These are phyloP conservation scores for Psophia crepitans DNA, from an alignment of 2,113 vertebrate species.

Conservation along the genomic window DNA sequence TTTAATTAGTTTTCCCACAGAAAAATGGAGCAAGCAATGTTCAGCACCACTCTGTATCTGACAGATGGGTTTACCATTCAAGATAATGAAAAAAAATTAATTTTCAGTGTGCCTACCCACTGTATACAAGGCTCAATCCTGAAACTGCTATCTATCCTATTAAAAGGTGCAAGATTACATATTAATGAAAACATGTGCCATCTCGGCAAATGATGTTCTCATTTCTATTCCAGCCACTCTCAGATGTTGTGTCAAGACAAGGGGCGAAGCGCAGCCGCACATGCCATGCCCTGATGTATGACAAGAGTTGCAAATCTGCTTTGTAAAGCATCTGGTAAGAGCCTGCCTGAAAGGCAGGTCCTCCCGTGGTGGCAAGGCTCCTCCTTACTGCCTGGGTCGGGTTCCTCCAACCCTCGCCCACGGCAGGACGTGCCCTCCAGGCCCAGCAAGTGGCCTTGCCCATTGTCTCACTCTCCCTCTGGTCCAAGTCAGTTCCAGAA, in stretches of 20 bases:
- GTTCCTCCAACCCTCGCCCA: not conserved
- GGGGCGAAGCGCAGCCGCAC: not conserved
- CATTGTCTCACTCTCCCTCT: not conserved
- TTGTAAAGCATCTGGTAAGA: not conserved
- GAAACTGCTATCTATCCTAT: constrained; percentile 51
- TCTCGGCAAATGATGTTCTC: not conserved
- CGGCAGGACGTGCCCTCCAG: fast-evolving
- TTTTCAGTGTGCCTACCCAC: constrained; percentile 48
- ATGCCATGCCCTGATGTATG: not conserved
- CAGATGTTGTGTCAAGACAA: not conserved
- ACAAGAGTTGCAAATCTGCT: not conserved
- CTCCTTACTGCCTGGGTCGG: not conserved
- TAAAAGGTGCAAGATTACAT: constrained; percentile 36
- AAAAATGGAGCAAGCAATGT: constrained; percentile 59
- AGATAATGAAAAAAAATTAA: constrained; percentile 62
- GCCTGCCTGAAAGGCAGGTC: not conserved
- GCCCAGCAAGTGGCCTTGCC: not conserved
- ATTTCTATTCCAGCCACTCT: not conserved
- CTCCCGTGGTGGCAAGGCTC: not conserved
- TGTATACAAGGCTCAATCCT: constrained; percentile 60
- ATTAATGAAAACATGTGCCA: constrained; percentile 23
- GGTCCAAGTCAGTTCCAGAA: not conserved
- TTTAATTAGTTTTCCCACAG: constrained; percentile 36
- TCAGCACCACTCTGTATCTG: constrained; percentile 63
- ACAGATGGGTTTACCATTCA: constrained; percentile 61